Conservation (phyloP, 2,888 invertebrate species). For the Reticulitermes lucifugus region DNA sequence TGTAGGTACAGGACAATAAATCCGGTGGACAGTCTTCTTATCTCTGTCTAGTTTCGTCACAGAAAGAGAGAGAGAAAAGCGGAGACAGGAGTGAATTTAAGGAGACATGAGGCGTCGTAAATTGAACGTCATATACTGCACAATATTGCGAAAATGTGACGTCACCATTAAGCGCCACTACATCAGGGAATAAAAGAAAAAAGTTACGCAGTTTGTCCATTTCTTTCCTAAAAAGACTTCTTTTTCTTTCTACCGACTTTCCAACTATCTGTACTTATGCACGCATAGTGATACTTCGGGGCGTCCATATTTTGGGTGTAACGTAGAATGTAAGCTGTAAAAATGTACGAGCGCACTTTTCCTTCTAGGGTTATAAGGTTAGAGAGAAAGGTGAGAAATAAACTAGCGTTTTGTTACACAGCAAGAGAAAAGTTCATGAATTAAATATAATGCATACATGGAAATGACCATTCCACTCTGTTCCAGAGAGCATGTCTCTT, state of each 20-base stretch:
- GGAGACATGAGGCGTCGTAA: slow-evolving; percentile 40
- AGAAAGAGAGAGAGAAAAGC: neutral
- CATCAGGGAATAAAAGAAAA: slow-evolving; percentile 18
- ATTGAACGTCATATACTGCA: slow-evolving; percentile 33
- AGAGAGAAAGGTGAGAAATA: neutral
- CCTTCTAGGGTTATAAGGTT: too few species aligned
- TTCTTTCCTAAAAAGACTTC: neutral
- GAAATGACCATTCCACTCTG: neutral
- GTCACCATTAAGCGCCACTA: slow-evolving; percentile 43
- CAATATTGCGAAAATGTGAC: slow-evolving; percentile 38
- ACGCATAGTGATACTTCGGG: neutral
- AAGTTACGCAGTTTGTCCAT: neutral
- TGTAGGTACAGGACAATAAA: neutral
- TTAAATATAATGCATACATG: slow-evolving; percentile 3
- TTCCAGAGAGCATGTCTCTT: neutral
- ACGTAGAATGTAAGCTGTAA: neutral
- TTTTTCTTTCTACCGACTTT: neutral
- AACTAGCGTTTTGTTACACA: neutral
- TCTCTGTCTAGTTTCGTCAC: neutral
- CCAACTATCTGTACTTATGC: neutral
- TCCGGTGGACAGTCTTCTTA: neutral
- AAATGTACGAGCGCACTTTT: neutral
- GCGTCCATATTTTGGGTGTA: neutral
- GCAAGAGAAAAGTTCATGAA: neutral
- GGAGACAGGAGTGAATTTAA: neutral